Evolutionary conservation across 2,113 vertebrate species (phyloP).

Genomic region (Colistium nudipinnis): DNA sequence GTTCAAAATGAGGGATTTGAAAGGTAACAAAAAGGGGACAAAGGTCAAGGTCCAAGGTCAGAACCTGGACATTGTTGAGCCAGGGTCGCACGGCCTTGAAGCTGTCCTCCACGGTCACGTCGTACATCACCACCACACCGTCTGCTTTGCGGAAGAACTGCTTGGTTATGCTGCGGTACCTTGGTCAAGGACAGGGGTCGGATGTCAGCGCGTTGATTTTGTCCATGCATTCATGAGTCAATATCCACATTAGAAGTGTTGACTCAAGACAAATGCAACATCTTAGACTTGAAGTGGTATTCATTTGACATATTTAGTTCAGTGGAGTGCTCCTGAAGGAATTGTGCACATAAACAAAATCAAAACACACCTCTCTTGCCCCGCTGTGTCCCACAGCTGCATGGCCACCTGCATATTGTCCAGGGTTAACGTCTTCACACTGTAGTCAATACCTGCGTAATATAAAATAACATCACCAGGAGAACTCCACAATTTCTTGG

Average conservation of each 20-base stretch:
- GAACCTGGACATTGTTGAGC: constrained; percentile 89
- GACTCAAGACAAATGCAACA: background rate
- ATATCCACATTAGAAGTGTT: too few relatives aligned
- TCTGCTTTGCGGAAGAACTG: constrained; percentile 96
- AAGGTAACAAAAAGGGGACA: background rate
- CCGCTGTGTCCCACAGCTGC: constrained; percentile 95
- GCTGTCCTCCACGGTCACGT: constrained; percentile 87
- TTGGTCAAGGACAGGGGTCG: constrained; percentile 41
- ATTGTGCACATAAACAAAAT: background rate
- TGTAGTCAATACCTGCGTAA: constrained; percentile 89
- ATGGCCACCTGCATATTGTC: constrained; percentile 85
- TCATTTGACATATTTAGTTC: too few relatives aligned
- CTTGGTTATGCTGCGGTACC: constrained; percentile 92
- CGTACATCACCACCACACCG: constrained; percentile 91
- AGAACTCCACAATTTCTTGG: background rate
- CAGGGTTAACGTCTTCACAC: constrained; percentile 87
- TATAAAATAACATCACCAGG: background rate
- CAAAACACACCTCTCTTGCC: constrained; percentile 86
- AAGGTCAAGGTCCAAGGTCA: constrained; percentile 26
- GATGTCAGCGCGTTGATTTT: background rate
- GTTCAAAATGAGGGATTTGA: too few relatives aligned
- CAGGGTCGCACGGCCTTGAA: constrained; percentile 87
- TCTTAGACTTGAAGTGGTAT: too few relatives aligned
- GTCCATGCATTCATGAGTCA: background rate
- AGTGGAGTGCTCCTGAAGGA: too few relatives aligned